Conservation (phyloP, 2,113 vertebrate genomes). For the Dascyllus trimaculatus region DNA sequence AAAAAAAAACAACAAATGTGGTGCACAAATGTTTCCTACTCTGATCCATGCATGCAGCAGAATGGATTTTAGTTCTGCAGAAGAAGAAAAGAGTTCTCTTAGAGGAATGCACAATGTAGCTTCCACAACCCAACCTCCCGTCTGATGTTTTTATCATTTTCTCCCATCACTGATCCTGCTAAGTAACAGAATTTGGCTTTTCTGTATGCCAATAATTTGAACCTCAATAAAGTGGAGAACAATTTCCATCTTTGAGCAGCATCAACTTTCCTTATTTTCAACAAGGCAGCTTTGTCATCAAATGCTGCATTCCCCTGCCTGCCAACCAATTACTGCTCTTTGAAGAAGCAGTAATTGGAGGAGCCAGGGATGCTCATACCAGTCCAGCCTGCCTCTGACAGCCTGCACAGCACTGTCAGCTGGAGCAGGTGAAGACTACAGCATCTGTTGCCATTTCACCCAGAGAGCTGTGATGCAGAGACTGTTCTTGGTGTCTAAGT, state of each 20-base stretch:
- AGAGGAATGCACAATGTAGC: not conserved
- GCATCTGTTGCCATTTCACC: not conserved
- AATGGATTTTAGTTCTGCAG: not conserved
- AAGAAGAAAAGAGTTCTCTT: not conserved
- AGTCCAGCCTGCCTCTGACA: constrained; percentile 17
- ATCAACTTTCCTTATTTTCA: constrained; percentile 13
- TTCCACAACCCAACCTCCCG: not conserved
- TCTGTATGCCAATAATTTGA: not conserved
- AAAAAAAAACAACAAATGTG: not conserved
- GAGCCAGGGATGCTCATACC: not conserved
- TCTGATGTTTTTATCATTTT: not conserved
- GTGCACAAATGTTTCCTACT: not conserved
- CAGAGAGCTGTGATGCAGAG: not conserved
- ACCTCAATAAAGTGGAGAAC: not conserved
- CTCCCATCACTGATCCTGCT: not conserved
- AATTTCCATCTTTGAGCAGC: constrained; percentile 26
- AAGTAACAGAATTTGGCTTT: not conserved
- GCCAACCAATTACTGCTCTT: constrained; percentile 50
- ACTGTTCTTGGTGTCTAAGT: not conserved
- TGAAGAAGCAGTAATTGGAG: constrained; percentile 39
- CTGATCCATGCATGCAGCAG: too few relatives aligned
- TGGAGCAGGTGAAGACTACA: constrained; percentile 9
- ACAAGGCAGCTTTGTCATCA: constrained; percentile 22
- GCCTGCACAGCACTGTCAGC: constrained; percentile 1
- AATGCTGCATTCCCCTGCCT: not conserved